Conservation (phyloP, 2,797 vertebrate species). For the Lithobates pipiens region DNA sequence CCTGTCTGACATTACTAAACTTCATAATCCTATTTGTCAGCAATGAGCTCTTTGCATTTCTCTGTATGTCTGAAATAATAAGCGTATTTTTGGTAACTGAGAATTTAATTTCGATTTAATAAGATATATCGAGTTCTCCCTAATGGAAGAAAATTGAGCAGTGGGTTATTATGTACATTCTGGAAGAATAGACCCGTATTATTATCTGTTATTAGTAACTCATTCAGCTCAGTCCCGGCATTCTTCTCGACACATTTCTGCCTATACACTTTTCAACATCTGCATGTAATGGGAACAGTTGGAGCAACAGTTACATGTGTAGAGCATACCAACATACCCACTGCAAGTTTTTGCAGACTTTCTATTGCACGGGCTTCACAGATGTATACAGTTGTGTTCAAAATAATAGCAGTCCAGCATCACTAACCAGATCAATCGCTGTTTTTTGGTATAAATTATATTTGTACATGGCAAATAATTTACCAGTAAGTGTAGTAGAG, state of each 20-base stretch:
- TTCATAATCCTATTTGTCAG: slow-evolving; percentile 26
- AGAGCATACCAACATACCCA: too few species aligned
- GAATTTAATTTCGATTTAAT: slow-evolving; percentile 54
- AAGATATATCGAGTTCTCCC: slow-evolving; percentile 21
- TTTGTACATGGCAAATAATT: too few species aligned
- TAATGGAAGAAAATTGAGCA: slow-evolving; percentile 49
- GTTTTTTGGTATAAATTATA: too few species aligned
- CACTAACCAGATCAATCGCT: too few species aligned
- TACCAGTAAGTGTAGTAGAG: too few species aligned
- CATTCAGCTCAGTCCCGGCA: not conserved
- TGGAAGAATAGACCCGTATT: not conserved
- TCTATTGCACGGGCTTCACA: too few species aligned
- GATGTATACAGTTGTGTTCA: too few species aligned
- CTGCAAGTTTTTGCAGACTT: too few species aligned
- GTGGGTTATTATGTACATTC: slow-evolving; percentile 9
- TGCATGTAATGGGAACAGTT: too few species aligned
- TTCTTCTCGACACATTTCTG: not conserved
- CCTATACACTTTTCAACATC: too few species aligned
- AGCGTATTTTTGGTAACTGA: slow-evolving; percentile 53
- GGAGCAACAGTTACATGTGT: too few species aligned
- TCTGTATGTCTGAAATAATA: slow-evolving; percentile 21
- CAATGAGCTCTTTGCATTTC: slow-evolving; percentile 11
- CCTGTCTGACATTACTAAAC: not conserved
- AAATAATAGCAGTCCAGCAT: too few species aligned
- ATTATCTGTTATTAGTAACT: not conserved